phyloP scores from a whole-genome alignment of 2,113 vertebrate species.

The Lophochroa leadbeateri region DNA sequence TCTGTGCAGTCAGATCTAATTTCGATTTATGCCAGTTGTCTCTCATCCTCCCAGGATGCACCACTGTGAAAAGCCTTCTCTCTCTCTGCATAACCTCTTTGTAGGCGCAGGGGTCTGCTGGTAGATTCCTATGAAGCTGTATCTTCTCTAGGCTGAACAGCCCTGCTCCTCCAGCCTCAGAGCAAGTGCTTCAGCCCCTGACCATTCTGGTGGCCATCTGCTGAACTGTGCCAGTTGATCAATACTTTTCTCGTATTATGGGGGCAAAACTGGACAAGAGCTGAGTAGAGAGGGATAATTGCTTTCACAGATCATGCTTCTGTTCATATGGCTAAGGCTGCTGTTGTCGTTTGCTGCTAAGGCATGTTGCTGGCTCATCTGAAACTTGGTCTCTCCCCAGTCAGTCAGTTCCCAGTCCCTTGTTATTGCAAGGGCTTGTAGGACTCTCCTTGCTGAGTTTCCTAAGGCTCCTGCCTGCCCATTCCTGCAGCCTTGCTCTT shows the following conservation, averaged over 20 bases:
- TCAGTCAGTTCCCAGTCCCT: neutral
- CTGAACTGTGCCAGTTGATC: neutral
- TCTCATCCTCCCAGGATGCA: neutral
- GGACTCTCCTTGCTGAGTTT: neutral
- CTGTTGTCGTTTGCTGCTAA: neutral
- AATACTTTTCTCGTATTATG: neutral
- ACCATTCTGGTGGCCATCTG: neutral
- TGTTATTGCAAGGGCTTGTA: neutral
- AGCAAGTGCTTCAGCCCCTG: neutral
- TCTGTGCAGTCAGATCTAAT: neutral
- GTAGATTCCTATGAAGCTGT: neutral
- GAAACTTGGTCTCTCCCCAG: neutral
- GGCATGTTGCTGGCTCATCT: accelerated
- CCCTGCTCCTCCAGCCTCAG: neutral
- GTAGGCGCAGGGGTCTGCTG: neutral
- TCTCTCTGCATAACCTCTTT: neutral
- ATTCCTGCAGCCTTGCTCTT: neutral
- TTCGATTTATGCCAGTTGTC: neutral
- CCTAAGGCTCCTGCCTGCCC: neutral
- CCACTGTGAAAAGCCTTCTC: neutral
- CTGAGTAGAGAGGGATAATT: neutral
- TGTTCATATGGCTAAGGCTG: neutral
- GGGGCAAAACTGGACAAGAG: neutral
- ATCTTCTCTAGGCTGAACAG: neutral
- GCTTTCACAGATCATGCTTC: accelerated